A percentile compares a stretch with the other conserved stretches of the same genome.
phyloP scores from a whole-genome alignment of 64 coral and sea anemone genomes.

The Trachythela sp. region DNA sequence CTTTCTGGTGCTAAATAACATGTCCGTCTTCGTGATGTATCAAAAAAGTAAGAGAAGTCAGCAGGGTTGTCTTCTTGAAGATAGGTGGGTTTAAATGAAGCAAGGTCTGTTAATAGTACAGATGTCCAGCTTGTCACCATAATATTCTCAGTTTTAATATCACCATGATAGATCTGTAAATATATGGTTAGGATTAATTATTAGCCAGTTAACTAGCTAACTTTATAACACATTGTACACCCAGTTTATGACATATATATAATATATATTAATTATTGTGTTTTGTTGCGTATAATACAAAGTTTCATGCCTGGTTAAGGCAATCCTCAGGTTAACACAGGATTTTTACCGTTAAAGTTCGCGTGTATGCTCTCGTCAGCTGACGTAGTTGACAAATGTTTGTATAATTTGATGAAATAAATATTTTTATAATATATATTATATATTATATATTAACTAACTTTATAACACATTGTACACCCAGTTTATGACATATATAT shows the following conservation, averaged over 20 bases:
- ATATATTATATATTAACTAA: too few species aligned
- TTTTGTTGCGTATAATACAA: too few species aligned
- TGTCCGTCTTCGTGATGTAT: constrained; percentile 80
- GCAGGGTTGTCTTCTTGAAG: constrained; percentile 95
- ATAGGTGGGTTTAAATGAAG: constrained; percentile 83
- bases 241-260: not conserved
- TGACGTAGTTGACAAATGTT: too few species aligned
- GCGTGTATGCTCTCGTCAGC: too few species aligned
- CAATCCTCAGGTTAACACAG: too few species aligned
- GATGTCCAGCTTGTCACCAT: constrained; percentile 97
- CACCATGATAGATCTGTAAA: constrained; percentile 86
- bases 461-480: not conserved
- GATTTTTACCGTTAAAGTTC: not conserved
- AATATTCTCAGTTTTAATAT: constrained; percentile 95
- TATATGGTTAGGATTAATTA: not conserved
- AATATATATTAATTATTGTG: not conserved
- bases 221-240: not conserved
- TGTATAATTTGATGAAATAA: too few species aligned
- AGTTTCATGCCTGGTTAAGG: too few species aligned
- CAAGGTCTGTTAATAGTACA: constrained; percentile 84
- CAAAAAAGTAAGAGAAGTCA: constrained; percentile 98
- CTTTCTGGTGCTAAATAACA: constrained; percentile 95
- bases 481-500: not conserved
- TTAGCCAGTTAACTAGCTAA: not conserved
- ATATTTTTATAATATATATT: too few species aligned